These are phyloP conservation scores for Trialeurodes vaporariorum DNA, from an alignment of 1,140 invertebrate species.

Conservation along the genomic window DNA sequence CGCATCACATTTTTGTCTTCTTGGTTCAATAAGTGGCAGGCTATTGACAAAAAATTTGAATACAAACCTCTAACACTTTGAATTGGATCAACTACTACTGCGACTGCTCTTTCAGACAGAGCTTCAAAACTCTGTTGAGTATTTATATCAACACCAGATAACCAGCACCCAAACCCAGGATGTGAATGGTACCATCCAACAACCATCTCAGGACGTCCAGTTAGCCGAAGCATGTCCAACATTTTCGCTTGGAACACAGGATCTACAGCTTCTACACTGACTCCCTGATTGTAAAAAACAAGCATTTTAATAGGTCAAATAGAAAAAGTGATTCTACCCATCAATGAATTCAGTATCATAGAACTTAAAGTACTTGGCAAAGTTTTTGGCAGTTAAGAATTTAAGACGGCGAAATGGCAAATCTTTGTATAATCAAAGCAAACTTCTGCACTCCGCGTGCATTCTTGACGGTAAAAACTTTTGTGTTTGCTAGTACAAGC, in stretches of 20 bases:
- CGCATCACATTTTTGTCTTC: too few species aligned
- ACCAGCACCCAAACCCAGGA: conserved; percentile 99
- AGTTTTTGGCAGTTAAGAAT: too few species aligned
- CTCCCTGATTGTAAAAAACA: conserved; percentile 60
- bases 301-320: too few species aligned
- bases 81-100: conserved; percentile 99
- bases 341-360: too few species aligned
- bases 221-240: conserved; percentile 99
- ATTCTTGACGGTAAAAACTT: too few species aligned
- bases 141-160: conserved; percentile 99
- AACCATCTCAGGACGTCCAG: conserved; percentile 98
- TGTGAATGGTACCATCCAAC: conserved; percentile 99
- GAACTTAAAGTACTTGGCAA: too few species aligned
- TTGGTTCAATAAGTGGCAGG: too few species aligned
- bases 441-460: too few species aligned
- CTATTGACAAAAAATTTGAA: conserved; percentile 2
- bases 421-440: too few species aligned
- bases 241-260: conserved; percentile 99
- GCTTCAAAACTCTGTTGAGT: conserved; percentile 99
- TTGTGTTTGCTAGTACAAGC: too few species aligned
- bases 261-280: conserved; percentile 99
- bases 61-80: conserved; percentile 92
- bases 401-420: too few species aligned
- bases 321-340: too few species aligned
- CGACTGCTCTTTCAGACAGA: conserved; percentile 92